These are phyloP conservation scores for Eubucco bourcierii DNA, from an alignment of 2,113 vertebrate species.

Conservation along the genomic window DNA sequence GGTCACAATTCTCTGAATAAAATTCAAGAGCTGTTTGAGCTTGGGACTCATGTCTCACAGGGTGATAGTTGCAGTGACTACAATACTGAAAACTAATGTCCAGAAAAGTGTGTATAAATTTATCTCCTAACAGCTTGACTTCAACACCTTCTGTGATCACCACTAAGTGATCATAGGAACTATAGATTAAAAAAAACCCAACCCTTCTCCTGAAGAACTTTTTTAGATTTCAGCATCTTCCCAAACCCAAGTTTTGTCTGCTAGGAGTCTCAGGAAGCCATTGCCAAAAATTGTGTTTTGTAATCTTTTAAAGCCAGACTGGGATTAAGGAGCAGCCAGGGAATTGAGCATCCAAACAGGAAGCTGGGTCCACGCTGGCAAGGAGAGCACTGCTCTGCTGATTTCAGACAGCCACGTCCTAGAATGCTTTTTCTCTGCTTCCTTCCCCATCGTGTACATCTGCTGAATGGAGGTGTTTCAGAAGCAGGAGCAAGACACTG, in stretches of 20 bases:
- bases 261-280: background rate
- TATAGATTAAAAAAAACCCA: background rate
- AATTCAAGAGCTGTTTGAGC: background rate
- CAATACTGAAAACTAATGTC: background rate
- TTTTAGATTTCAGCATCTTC: background rate
- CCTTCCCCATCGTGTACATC: background rate
- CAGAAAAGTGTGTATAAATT: background rate
- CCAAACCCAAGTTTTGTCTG: background rate
- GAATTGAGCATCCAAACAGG: slow-evolving; percentile 29
- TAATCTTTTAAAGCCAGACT: slow-evolving; percentile 14
- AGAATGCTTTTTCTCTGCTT: background rate
- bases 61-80: background rate
- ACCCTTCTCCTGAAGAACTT: background rate
- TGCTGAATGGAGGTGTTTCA: background rate
- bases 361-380: slow-evolving; percentile 22
- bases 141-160: background rate
- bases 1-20: background rate
- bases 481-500: background rate
- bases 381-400: background rate
- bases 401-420: background rate
- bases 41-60: background rate
- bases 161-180: background rate
- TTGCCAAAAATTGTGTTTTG: slow-evolving; percentile 50
- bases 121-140: background rate
- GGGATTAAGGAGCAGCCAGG: slow-evolving; percentile 24